These are phyloP conservation scores for Vesta saturnalis DNA, from an alignment of 2,888 invertebrate species.

Conservation along the genomic window DNA sequence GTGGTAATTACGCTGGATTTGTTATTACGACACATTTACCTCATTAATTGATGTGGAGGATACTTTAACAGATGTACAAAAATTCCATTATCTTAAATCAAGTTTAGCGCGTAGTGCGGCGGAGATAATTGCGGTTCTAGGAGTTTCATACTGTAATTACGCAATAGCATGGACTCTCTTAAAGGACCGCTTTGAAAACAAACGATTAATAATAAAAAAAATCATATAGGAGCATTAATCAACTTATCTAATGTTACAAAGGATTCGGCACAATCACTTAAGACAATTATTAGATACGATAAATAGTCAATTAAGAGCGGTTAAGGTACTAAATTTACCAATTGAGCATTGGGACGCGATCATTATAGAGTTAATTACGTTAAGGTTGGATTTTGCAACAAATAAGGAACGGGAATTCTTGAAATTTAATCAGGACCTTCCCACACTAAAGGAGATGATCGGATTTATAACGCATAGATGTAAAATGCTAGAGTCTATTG, in stretches of 20 bases:
- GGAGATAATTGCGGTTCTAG: slow-evolving; percentile 35
- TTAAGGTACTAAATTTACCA: background rate
- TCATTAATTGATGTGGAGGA: background rate
- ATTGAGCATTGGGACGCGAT: too few relatives aligned
- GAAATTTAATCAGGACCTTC: background rate
- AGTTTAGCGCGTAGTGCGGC: slow-evolving; percentile 25
- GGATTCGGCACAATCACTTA: too few relatives aligned
- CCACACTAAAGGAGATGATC: background rate
- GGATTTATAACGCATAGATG: background rate
- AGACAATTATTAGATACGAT: background rate
- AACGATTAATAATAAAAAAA: slow-evolving; percentile 43
- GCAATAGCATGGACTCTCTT: slow-evolving; percentile 40
- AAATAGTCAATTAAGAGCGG: background rate
- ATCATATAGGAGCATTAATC: slow-evolving; percentile 42
- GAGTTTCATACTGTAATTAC: slow-evolving; percentile 38
- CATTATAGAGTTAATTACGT: too few relatives aligned
- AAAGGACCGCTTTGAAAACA: slow-evolving; percentile 37
- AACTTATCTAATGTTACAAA: slow-evolving; percentile 11
- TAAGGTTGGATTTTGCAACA: too few relatives aligned
- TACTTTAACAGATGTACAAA: slow-evolving; percentile 19
- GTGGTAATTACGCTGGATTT: background rate
- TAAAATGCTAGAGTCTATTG: background rate
- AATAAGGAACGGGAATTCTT: too few relatives aligned
- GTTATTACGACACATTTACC: background rate
- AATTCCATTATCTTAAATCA: slow-evolving; percentile 30